phyloP scores from a whole-genome alignment of 2,113 vertebrate genomes.

The Engystomops pustulosus region DNA sequence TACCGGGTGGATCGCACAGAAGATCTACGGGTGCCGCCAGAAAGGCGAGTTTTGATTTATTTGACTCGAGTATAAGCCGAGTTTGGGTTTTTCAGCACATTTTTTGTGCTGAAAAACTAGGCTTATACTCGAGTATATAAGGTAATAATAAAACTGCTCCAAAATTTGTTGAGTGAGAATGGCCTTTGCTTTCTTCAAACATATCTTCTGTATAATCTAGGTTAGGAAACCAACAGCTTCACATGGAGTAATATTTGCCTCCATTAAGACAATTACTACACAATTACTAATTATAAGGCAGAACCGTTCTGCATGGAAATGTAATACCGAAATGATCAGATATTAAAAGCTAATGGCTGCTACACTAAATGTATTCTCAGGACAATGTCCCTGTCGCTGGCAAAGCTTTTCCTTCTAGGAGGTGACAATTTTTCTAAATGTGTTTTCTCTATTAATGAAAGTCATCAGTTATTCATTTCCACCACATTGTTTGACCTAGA shows the following conservation, averaged over 20 bases:
- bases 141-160: too few species aligned
- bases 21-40: too few species aligned
- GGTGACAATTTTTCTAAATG: conserved; percentile 26
- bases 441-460: not conserved
- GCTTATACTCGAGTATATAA: too few species aligned
- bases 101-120: too few species aligned
- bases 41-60: too few species aligned
- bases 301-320: not conserved
- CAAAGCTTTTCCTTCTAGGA: not conserved
- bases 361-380: not conserved
- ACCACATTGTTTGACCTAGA: conserved; percentile 22
- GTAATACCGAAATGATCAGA: not conserved
- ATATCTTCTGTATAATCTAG: too few species aligned
- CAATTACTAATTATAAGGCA: not conserved
- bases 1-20: too few species aligned
- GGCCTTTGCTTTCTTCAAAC: too few species aligned
- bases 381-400: not conserved
- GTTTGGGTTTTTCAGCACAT: too few species aligned
- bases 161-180: too few species aligned
- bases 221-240: not conserved
- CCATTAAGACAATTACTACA: not conserved
- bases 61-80: too few species aligned
- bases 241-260: not conserved
- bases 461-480: conserved; percentile 29
- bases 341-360: not conserved